phyloP scores from a whole-genome alignment of 2,888 invertebrate genomes.

The Sepioteuthis lessoniana region DNA sequence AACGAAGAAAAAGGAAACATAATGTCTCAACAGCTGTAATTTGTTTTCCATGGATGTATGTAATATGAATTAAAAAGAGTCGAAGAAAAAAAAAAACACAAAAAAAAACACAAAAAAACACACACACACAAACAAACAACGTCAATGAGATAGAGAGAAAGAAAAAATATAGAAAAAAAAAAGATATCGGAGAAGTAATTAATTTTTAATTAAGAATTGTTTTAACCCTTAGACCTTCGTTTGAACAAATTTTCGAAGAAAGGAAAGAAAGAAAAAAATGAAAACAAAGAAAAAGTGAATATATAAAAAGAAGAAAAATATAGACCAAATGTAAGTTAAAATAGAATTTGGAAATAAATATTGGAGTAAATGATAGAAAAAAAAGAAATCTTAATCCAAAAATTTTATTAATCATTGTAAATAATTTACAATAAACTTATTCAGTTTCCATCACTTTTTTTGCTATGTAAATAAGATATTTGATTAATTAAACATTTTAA shows the following conservation, averaged over 20 bases:
- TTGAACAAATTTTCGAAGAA: background rate
- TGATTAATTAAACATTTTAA: background rate
- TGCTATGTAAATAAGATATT: background rate
- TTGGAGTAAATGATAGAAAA: too few species aligned
- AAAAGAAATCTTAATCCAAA: background rate
- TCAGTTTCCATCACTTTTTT: background rate
- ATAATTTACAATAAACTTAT: background rate
- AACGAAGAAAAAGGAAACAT: background rate
- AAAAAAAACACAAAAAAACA: background rate
- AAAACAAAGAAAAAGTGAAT: background rate
- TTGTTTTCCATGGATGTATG: background rate
- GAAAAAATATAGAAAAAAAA: background rate
- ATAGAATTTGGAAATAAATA: background rate
- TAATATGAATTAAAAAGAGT: background rate
- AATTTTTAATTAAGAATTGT: background rate
- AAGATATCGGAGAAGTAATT: background rate
- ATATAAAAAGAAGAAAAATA: background rate
- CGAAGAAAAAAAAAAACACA: background rate
- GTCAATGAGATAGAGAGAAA: background rate
- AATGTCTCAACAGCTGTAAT: background rate
- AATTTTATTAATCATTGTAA: background rate
- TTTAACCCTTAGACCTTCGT: background rate
- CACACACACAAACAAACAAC: background rate
- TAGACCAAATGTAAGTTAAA: background rate
- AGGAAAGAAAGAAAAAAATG: background rate